Conservation (phyloP, 2,113 vertebrate species). For the Poicephalus gulielmi region DNA sequence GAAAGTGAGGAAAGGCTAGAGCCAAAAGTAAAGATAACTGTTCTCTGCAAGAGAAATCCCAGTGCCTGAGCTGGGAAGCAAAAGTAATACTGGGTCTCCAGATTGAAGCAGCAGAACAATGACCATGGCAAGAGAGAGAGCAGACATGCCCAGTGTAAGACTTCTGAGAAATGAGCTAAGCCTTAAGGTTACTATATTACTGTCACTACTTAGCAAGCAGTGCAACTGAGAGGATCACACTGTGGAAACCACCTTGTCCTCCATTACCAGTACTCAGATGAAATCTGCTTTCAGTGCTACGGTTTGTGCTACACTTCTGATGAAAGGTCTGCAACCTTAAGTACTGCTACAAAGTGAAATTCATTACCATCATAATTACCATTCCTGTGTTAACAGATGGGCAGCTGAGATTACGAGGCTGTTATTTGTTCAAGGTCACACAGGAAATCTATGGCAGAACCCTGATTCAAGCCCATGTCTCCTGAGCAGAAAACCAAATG, state of each 20-base stretch:
- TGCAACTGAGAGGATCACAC: neutral
- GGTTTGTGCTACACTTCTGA: neutral
- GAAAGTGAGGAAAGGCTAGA: neutral
- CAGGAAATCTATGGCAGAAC: constrained; percentile 16
- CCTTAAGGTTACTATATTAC: neutral
- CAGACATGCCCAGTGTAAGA: neutral
- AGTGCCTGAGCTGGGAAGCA: neutral
- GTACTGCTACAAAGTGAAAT: neutral
- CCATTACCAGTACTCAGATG: neutral
- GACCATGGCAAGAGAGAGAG: neutral
- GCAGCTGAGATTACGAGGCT: neutral
- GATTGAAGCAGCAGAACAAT: neutral
- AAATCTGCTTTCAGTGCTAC: neutral
- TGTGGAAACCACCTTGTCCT: neutral
- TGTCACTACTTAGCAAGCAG: neutral
- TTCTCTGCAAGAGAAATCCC: neutral
- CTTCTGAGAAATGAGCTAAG: neutral
- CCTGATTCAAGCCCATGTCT: neutral
- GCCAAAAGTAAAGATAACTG: neutral
- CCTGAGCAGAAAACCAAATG: neutral
- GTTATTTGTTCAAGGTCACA: constrained; percentile 10
- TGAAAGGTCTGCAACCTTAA: neutral
- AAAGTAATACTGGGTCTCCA: neutral
- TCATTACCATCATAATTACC: neutral
- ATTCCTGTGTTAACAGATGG: constrained; percentile 34